Evolutionary conservation across 2,888 invertebrate genomes (phyloP).

Genomic region (Lithosia quadra): DNA sequence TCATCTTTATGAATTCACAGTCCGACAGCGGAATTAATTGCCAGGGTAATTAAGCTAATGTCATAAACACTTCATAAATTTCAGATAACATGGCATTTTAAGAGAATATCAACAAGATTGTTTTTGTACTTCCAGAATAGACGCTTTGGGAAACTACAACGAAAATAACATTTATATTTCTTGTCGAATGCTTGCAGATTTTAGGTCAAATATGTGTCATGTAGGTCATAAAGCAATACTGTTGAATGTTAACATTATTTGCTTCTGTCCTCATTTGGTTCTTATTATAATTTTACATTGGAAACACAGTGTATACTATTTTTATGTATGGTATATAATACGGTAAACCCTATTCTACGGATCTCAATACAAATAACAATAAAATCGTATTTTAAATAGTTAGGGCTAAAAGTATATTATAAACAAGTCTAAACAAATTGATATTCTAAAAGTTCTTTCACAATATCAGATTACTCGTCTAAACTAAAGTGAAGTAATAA

Average conservation of each 20-base stretch:
- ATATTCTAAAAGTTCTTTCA: neutral
- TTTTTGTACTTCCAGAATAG: slow-evolving; percentile 1
- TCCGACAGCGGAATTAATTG: slow-evolving; percentile 26
- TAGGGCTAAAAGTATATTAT: neutral
- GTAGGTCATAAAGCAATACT: no score
- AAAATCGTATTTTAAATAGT: neutral
- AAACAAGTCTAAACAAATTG: neutral
- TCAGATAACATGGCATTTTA: slow-evolving; percentile 11
- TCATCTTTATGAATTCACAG: slow-evolving; percentile 34
- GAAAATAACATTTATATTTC: neutral
- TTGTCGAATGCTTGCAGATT: neutral
- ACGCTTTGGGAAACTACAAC: neutral
- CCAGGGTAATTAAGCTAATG: slow-evolving; percentile 33
- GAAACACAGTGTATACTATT: neutral
- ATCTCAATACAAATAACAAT: neutral
- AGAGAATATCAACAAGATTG: slow-evolving; percentile 9
- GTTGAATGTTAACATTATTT: neutral
- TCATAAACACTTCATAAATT: slow-evolving; percentile 32
- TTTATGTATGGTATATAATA: neutral
- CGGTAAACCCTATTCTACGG: no score
- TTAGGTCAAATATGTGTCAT: neutral
- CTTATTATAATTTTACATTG: neutral
- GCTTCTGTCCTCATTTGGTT: neutral
- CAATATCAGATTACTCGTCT: neutral
- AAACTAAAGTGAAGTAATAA: neutral